A percentile compares a stretch with the other conserved stretches of the same genome.
phyloP scores from a whole-genome alignment of 2,113 vertebrate genomes.

The Dryoscopus gambensis region DNA sequence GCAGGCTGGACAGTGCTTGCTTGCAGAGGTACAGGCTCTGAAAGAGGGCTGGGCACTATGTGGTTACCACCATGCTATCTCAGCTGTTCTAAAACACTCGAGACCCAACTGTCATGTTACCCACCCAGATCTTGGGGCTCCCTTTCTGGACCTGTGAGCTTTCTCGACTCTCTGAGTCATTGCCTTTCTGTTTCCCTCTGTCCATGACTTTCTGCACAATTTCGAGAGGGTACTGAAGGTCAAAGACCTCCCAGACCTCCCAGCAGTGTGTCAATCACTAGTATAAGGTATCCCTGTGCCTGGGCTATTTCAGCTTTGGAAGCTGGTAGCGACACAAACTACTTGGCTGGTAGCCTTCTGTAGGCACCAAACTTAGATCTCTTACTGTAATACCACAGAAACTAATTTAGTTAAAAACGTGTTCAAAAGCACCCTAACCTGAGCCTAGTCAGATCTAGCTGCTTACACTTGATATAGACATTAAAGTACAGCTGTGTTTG shows the following conservation, averaged over 20 bases:
- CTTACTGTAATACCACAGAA: not conserved
- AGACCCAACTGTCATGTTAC: fast-evolving
- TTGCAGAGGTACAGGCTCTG: not conserved
- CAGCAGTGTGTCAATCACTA: not conserved
- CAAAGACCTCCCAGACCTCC: not conserved
- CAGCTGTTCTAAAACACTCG: not conserved
- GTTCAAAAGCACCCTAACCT: not conserved
- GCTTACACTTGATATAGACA: not conserved
- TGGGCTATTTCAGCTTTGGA: not conserved
- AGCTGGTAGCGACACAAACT: not conserved
- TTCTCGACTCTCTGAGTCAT: not conserved
- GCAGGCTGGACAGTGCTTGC: not conserved
- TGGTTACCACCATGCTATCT: not conserved
- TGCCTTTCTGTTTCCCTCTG: not conserved
- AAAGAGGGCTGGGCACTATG: fast-evolving
- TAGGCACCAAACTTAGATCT: not conserved
- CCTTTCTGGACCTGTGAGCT: not conserved
- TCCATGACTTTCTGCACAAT: not conserved
- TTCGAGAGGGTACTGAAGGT: not conserved
- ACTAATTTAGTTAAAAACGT: not conserved
- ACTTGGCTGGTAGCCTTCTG: not conserved
- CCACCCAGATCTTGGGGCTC: not conserved
- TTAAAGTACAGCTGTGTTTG: not conserved
- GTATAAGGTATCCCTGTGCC: not conserved
- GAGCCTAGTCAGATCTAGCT: not conserved